A percentile compares a stretch with the other conserved stretches of the same genome.
These are phyloP conservation scores for Drusus annulatus DNA, from an alignment of 1,140 invertebrate genomes.

Conservation along the genomic window DNA sequence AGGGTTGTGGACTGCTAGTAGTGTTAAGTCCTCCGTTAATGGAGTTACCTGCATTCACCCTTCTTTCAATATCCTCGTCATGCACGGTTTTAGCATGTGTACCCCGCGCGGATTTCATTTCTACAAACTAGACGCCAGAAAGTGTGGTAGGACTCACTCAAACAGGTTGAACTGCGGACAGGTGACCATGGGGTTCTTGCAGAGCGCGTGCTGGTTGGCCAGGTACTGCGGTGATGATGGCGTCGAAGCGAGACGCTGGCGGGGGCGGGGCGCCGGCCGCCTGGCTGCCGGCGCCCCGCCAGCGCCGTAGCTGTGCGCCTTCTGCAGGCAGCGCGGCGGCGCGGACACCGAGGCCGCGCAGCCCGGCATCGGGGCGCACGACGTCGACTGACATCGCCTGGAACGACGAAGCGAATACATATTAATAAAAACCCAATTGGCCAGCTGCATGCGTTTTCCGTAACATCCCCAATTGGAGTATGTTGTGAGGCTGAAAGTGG, in stretches of 20 bases:
- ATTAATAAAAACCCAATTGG: too few species aligned
- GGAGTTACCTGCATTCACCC: too few species aligned
- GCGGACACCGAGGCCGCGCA: conserved; percentile 39
- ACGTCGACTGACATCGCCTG: conserved; percentile 36
- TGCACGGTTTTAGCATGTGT: too few species aligned
- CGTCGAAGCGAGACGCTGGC: conserved; percentile 85
- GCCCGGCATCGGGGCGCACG: not conserved
- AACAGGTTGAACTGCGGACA: conserved; percentile 93
- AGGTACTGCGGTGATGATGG: conserved; percentile 97
- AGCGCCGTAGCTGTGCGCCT: conserved; percentile 69
- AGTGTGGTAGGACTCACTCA: conserved; percentile 76
- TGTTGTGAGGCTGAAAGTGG: too few species aligned
- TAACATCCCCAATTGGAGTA: too few species aligned
- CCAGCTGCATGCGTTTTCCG: too few species aligned
- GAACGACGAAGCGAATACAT: not conserved
- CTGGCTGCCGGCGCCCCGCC: conserved; percentile 54
- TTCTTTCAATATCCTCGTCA: too few species aligned
- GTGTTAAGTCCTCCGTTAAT: too few species aligned
- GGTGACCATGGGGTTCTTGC: conserved; percentile 93
- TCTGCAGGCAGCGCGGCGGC: conserved; percentile 73
- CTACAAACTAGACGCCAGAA: too few species aligned
- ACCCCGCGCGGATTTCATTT: too few species aligned
- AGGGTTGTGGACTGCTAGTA: too few species aligned
- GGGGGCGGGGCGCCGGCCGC: conserved; percentile 54
- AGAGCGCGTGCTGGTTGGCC: conserved; percentile 94